phyloP scores from a whole-genome alignment of 1,140 invertebrate genomes.

The Pseudomyrmex flavicornis region DNA sequence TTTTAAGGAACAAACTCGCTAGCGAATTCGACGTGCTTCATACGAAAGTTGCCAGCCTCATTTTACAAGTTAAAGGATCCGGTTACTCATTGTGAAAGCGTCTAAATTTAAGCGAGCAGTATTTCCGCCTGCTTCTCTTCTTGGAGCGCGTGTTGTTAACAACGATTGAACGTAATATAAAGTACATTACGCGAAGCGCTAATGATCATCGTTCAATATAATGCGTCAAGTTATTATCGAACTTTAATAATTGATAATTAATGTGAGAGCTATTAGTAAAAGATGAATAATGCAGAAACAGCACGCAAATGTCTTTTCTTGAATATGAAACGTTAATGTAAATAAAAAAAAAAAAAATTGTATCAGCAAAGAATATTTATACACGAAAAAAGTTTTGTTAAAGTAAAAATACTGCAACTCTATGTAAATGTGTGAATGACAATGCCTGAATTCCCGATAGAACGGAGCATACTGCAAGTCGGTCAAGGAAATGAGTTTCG shows the following conservation, averaged over 20 bases:
- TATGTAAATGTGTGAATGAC: no score
- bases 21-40: not conserved
- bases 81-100: conserved; percentile 18
- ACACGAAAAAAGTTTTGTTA: no score
- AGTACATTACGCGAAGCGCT: not conserved
- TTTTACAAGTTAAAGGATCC: conserved; percentile 29
- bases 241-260: conserved; percentile 19
- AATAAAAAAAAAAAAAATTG: not conserved
- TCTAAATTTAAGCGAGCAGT: conserved; percentile 20
- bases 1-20: conserved; percentile 12
- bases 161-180: not conserved
- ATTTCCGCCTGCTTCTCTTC: conserved; percentile 10
- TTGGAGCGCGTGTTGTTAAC: conserved; percentile 1
- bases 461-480: conserved; percentile 12
- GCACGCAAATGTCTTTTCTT: not conserved
- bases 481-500: conserved; percentile 27
- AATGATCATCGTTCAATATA: conserved; percentile 1
- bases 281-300: not conserved
- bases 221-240: not conserved
- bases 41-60: conserved; percentile 26
- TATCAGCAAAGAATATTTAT: no score
- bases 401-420: no score
- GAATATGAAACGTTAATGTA: not conserved
- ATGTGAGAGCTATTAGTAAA: not conserved
- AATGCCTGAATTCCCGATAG: not conserved